Evolutionary conservation across 1,140 invertebrate species (phyloP).

Genomic region (Drosophila aff.): DNA sequence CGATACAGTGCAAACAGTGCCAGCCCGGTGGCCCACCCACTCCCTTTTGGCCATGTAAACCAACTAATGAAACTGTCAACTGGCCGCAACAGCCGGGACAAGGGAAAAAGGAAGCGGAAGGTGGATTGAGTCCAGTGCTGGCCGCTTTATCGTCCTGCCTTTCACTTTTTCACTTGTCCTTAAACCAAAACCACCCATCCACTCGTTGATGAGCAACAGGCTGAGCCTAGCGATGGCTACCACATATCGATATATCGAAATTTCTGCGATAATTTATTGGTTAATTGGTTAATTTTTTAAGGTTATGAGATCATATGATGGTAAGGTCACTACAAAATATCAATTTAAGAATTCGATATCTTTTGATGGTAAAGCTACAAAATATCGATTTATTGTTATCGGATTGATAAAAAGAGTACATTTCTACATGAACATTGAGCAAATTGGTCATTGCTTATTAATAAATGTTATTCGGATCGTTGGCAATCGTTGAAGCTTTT

Average conservation of each 20-base stretch:
- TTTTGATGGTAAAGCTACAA: neutral
- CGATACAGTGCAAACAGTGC: slow-evolving; percentile 77
- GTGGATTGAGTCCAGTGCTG: slow-evolving; percentile 26
- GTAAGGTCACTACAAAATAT: no score
- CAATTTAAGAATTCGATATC: neutral
- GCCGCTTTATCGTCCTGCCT: slow-evolving; percentile 31
- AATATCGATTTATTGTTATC: no score
- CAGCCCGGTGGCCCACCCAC: neutral
- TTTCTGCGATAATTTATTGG: neutral
- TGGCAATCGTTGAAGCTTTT: neutral
- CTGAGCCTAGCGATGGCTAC: slow-evolving; percentile 21
- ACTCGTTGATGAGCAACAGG: slow-evolving; percentile 41
- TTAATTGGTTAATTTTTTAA: neutral
- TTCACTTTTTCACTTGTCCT: slow-evolving; percentile 30
- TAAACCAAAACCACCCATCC: slow-evolving; percentile 3
- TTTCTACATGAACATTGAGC: neutral
- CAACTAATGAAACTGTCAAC: slow-evolving; percentile 82
- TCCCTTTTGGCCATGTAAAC: slow-evolving; percentile 64
- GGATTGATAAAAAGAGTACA: neutral
- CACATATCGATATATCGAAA: slow-evolving; percentile 1
- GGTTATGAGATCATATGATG: neutral
- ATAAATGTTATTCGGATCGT: neutral
- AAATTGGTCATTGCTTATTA: neutral
- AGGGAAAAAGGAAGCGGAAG: slow-evolving; percentile 17
- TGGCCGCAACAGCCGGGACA: slow-evolving; percentile 61